These are phyloP conservation scores for Drosophila recens DNA, from an alignment of 2,888 invertebrate species.

Conservation along the genomic window DNA sequence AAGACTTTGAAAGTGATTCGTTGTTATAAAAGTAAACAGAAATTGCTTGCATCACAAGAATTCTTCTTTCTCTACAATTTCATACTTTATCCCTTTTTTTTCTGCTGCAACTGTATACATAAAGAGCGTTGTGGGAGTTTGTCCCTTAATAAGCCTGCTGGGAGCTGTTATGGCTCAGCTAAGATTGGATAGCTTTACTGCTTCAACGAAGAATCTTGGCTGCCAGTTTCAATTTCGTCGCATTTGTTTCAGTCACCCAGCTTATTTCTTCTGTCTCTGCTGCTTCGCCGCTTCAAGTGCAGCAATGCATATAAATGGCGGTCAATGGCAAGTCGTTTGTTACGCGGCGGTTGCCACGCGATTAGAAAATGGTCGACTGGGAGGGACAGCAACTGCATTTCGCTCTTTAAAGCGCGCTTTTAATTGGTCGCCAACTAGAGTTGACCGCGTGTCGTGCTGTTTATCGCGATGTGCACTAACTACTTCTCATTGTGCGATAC, in stretches of 20 bases:
- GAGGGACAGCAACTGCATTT: neutral
- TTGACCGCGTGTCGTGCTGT: neutral
- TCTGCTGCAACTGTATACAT: conserved; percentile 27
- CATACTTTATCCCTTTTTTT: conserved; percentile 4
- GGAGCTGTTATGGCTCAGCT: conserved; percentile 55
- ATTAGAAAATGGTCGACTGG: conserved; percentile 51
- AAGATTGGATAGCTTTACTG: conserved; percentile 30
- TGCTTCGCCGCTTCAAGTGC: conserved; percentile 35
- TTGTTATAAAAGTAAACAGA: neutral
- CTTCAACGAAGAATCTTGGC: conserved; percentile 32
- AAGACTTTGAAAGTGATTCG: conserved; percentile 7
- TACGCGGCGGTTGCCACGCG: conserved; percentile 39
- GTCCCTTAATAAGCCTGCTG: conserved; percentile 58
- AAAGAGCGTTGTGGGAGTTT: conserved; percentile 38
- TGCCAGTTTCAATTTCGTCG: conserved; percentile 71
- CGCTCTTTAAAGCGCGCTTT: conserved; percentile 17
- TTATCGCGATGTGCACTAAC: too few relatives aligned
- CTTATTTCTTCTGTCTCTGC: neutral
- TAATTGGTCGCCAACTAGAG: conserved; percentile 14
- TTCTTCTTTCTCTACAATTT: neutral
- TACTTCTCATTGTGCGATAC: neutral
- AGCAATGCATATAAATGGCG: conserved; percentile 72
- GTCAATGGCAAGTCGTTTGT: conserved; percentile 61
- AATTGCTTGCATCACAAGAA: conserved; percentile 1
- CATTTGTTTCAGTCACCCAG: conserved; percentile 49